Conservation (phyloP, 2,888 invertebrate genomes). For the Synanthedon vespiformis region DNA sequence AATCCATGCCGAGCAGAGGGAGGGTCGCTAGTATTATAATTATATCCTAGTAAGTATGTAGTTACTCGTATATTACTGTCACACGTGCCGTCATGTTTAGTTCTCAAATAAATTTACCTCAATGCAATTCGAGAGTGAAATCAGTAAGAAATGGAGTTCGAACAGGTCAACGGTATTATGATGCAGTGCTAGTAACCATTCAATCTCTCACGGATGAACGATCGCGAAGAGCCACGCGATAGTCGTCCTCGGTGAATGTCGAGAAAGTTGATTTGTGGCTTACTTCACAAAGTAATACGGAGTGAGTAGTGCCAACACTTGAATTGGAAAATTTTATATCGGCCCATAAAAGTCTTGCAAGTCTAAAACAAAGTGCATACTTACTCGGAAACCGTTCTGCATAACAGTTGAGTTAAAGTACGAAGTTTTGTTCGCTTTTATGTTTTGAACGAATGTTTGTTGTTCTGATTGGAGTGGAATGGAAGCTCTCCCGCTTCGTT, state of each 20-base stretch:
- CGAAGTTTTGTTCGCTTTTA: not conserved
- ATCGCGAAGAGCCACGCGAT: slow-evolving; percentile 20
- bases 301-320: slow-evolving; percentile 34
- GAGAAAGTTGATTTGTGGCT: slow-evolving; percentile 43
- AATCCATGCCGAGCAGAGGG: too few relatives aligned
- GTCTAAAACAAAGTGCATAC: slow-evolving; percentile 10
- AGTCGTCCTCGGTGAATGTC: slow-evolving; percentile 5
- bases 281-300: slow-evolving; percentile 28
- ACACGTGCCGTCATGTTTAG: too few relatives aligned
- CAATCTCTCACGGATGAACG: slow-evolving; percentile 23
- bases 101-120: too few relatives aligned
- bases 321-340: slow-evolving; percentile 35
- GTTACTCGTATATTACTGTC: too few relatives aligned
- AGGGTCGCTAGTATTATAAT: too few relatives aligned
- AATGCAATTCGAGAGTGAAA: not conserved
- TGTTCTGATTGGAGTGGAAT: not conserved
- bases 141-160: not conserved
- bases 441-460: not conserved
- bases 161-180: not conserved
- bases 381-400: slow-evolving; percentile 1
- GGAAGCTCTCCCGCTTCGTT: not conserved
- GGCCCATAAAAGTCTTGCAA: slow-evolving; percentile 8
- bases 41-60: too few relatives aligned
- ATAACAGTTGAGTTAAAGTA: not conserved
- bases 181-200: slow-evolving; percentile 1